Evolutionary conservation across 2,797 vertebrate genomes (phyloP), one percentile per base, ranked within the genome.

Genomic region (Valencia hispanica): DNA sequence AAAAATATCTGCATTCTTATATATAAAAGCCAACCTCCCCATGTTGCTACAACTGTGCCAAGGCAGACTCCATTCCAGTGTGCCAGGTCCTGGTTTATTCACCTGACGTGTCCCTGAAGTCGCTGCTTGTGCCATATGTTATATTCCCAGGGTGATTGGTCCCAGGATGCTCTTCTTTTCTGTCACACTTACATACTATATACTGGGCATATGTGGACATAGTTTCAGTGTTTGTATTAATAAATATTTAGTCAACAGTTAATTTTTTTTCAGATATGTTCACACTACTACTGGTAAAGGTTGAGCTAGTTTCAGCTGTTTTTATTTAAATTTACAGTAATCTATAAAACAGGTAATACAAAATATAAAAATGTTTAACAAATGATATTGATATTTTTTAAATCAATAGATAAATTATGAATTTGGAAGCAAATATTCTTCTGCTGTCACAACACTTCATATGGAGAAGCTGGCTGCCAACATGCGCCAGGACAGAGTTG

Each of bases 21-120:
- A 70, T 77, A 81, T 55, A 47, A 78, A 80, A 84, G 92, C 88
- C 91, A 85, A 89, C 77, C 91, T 91, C 87, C 86, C 92, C 87
- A 39, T 91, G 87, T 90, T 91, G 79, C 81, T 82, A 65, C 83
- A 89, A 89, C 91, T 70, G 79, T 90, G 94, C 94, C 94, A 95
- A 93, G 89, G 85, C 92, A 92, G 89, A 91, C 86, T 91, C 89
- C 80, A 89, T 87, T 92, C 89, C 90, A 91, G 84, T 86, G 87
- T 92, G 79, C 95, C 94, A 95, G 88, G 86, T 95, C 88, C 91
- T 95, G 93, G 95, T 96, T 96, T 95, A 96, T 97, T 96, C 96
- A 97, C 95, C 93, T 92, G 87, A 93, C 88, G 84, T 78, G 69
- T 95, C 89, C 84, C 93, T 93, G 80, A 79, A n/a, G 84, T 94